A percentile compares a stretch with the other conserved stretches of the same genome.
These are phyloP conservation scores for Eidolon dupreanum DNA, from an alignment of 2,797 vertebrate genomes.

Conservation along the genomic window DNA sequence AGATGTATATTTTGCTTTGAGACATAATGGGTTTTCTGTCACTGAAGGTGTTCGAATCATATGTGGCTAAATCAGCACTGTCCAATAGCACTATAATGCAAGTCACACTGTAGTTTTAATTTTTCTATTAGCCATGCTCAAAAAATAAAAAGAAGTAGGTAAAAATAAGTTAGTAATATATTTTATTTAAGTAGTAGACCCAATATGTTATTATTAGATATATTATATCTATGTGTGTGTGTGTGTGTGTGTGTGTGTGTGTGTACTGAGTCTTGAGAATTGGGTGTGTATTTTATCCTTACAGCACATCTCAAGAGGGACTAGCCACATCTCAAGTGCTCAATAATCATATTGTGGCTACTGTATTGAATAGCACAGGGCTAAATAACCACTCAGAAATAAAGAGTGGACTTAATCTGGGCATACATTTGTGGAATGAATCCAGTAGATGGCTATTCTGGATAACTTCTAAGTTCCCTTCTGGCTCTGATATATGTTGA, in stretches of 20 bases:
- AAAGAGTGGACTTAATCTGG: background rate
- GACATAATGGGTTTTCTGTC: background rate
- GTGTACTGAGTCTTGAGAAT: background rate
- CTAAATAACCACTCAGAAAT: background rate
- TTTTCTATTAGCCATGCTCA: background rate
- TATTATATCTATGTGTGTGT: background rate
- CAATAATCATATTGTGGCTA: background rate
- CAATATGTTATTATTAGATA: background rate
- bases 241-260: background rate
- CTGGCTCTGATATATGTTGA: background rate
- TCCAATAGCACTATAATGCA: background rate
- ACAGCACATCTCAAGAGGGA: background rate
- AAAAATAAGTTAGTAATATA: background rate
- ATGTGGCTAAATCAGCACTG: background rate
- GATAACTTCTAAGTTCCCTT: background rate
- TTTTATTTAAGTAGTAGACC: background rate
- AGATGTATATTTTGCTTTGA: background rate
- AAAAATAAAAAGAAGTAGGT: background rate
- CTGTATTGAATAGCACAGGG: background rate
- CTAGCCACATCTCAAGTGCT: background rate
- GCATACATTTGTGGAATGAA: background rate
- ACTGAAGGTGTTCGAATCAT: background rate
- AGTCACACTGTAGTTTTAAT: background rate
- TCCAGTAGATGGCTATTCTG: background rate
- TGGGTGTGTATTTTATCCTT: background rate